Percentiles rank a stretch among this genome's conserved stretches.
Conservation (phyloP, 2,888 invertebrate species). For the Caenorhabditis sp. region DNA sequence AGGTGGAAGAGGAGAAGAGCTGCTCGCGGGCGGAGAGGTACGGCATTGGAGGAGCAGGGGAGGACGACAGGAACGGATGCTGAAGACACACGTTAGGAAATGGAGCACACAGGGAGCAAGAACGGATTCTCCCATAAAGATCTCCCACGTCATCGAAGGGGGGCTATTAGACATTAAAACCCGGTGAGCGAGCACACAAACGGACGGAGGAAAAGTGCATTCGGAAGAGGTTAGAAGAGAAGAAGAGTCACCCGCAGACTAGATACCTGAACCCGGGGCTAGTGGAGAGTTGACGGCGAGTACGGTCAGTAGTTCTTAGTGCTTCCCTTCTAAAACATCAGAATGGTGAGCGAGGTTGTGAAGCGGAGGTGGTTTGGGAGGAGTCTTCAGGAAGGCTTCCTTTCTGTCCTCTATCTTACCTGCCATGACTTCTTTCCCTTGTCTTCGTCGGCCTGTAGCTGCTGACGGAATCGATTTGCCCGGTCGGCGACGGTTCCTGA, state of each 20-base stretch:
- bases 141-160: too few species aligned
- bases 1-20: conserved; percentile 24
- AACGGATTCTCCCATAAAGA: background rate
- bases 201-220: conserved; percentile 36
- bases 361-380: background rate
- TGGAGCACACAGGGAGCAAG: conserved; percentile 4
- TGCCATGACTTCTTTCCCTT: conserved; percentile 60
- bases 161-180: too few species aligned
- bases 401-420: too few species aligned
- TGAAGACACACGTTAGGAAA: conserved; percentile 39
- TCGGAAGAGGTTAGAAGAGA: conserved; percentile 1
- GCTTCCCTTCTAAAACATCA: conserved; percentile 44
- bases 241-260: conserved; percentile 35
- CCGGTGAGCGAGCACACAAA: conserved; percentile 23
- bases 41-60: conserved; percentile 10
- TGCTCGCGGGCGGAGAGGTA: conserved; percentile 46
- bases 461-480: conserved; percentile 43
- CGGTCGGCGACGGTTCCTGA: conserved; percentile 49
- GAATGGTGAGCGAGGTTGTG: conserved; percentile 4
- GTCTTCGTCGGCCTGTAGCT: conserved; percentile 52
- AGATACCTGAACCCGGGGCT: conserved; percentile 21
- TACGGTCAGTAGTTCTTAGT: conserved; percentile 53
- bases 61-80: conserved; percentile 51
- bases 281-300: background rate
- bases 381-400: too few species aligned